phyloP scores from a whole-genome alignment of 2,888 invertebrate species.

The Drosophila picticornis region DNA sequence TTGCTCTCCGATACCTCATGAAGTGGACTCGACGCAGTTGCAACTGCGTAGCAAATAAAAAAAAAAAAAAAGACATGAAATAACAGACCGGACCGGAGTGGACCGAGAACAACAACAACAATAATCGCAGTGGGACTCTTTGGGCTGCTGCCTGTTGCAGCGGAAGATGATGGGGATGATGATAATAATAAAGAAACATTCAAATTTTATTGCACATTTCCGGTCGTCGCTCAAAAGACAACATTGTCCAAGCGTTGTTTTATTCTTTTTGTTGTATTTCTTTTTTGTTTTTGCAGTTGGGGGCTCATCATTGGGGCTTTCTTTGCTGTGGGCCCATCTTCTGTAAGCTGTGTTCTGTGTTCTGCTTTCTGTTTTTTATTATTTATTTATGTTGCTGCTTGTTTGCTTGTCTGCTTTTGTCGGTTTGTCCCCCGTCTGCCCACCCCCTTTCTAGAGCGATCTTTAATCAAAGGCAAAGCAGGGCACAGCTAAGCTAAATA shows the following conservation, averaged over 20 bases:
- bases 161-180: constrained; percentile 79
- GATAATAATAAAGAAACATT: constrained; percentile 83
- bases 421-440: constrained; percentile 29
- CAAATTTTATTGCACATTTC: constrained; percentile 83
- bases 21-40: constrained; percentile 52
- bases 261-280: neutral
- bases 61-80: constrained; percentile 4
- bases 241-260: constrained; percentile 25
- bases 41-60: constrained; percentile 49
- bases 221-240: constrained; percentile 68
- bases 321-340: constrained; percentile 34
- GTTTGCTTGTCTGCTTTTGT: constrained; percentile 36
- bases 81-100: constrained; percentile 28
- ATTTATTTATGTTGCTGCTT: constrained; percentile 43
- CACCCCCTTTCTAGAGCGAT: neutral
- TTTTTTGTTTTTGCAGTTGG: constrained; percentile 29
- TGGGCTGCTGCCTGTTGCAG: constrained; percentile 56
- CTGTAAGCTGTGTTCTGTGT: constrained; percentile 33
- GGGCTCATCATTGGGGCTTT: constrained; percentile 40
- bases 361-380: constrained; percentile 30
- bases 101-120: constrained; percentile 46
- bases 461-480: constrained; percentile 37
- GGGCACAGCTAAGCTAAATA: constrained; percentile 34
- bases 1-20: constrained; percentile 34
- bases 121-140: constrained; percentile 52